phyloP scores from a whole-genome alignment of 2,113 vertebrate genomes.

The Balaenoptera acutorostrata region DNA sequence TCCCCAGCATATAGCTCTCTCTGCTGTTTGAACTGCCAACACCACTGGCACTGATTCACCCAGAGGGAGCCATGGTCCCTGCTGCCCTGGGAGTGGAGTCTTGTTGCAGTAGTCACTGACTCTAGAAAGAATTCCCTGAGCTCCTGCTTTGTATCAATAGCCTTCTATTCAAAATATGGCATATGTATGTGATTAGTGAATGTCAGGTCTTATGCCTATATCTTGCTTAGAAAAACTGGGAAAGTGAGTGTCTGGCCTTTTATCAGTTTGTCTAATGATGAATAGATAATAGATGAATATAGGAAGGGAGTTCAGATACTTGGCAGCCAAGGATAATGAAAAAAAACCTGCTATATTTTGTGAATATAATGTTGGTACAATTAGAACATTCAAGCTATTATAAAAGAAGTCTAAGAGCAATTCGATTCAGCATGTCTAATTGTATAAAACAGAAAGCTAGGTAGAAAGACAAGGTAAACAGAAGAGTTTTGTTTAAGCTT shows the following conservation, averaged over 20 bases:
- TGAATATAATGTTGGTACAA: neutral
- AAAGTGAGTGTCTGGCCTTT: neutral
- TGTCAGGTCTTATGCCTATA: no score
- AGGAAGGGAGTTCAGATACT: neutral
- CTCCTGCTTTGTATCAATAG: neutral
- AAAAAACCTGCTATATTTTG: neutral
- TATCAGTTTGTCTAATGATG: neutral
- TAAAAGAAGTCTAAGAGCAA: neutral
- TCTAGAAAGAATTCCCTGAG: neutral
- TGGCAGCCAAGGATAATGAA: neutral
- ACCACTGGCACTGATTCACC: neutral
- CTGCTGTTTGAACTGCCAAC: neutral
- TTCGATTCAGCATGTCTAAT: neutral
- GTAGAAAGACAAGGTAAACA: neutral
- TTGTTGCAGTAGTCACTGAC: neutral
- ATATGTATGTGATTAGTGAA: neutral
- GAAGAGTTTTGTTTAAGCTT: neutral
- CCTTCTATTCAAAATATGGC: neutral
- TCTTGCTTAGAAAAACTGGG: neutral
- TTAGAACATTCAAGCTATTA: neutral
- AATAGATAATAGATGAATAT: neutral
- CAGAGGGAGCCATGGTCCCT: neutral
- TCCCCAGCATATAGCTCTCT: fast-evolving
- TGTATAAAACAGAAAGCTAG: neutral
- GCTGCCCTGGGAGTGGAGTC: neutral